A percentile compares a stretch with the other conserved stretches of the same genome.
Conservation (phyloP, 2,113 vertebrate genomes). For the Buteo buteo region DNA sequence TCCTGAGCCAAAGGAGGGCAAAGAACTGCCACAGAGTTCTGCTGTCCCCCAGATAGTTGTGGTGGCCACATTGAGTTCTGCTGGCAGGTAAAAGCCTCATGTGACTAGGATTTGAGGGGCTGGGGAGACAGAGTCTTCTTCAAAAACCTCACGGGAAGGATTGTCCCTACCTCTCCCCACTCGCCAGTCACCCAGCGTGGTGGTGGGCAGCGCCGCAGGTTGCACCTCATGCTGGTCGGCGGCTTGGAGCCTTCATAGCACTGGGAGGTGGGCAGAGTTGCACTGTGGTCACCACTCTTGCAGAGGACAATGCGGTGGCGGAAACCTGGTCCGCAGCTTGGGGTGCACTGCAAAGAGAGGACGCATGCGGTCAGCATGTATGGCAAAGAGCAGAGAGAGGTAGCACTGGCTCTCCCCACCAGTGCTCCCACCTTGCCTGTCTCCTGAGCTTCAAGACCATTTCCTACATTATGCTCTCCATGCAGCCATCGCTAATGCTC, state of each 20-base stretch:
- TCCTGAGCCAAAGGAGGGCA: neutral
- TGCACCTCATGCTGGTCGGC: conserved; percentile 92
- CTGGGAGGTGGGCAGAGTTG: conserved; percentile 79
- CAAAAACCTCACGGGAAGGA: neutral
- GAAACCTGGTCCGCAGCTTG: conserved; percentile 91
- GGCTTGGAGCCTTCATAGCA: conserved; percentile 84
- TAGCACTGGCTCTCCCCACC: accelerated
- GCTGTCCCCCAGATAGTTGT: neutral
- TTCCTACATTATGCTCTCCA: accelerated
- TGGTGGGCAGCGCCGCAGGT: conserved; percentile 90
- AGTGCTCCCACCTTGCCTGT: neutral
- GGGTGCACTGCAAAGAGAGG: conserved; percentile 83
- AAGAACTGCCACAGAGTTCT: accelerated
- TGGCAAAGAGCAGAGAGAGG: neutral
- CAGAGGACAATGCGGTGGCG: conserved; percentile 91
- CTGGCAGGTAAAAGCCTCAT: neutral
- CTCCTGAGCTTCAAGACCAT: neutral
- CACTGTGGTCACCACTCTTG: conserved; percentile 86
- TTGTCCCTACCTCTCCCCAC: conserved; percentile 87
- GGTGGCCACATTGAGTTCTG: neutral
- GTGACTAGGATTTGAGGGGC: neutral
- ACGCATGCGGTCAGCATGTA: neutral
- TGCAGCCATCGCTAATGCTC: accelerated
- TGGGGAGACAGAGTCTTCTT: neutral
- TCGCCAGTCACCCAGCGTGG: conserved; percentile 90